These are phyloP conservation scores for Dichetophora obliterata DNA, from an alignment of 2,888 invertebrate species.

Conservation along the genomic window DNA sequence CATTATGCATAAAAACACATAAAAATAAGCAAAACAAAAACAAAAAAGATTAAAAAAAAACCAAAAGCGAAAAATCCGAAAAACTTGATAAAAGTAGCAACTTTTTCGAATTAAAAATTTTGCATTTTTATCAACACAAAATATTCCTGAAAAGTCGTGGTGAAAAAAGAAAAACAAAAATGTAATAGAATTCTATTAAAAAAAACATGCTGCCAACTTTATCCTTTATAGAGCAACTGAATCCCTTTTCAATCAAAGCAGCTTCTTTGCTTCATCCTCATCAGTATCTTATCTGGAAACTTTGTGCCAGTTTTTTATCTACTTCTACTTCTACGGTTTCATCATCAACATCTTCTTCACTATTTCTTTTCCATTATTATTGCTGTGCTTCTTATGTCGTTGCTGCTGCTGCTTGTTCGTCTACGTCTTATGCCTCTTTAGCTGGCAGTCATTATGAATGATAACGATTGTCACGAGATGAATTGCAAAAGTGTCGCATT, in stretches of 20 bases:
- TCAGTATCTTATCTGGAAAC: background rate
- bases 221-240: background rate
- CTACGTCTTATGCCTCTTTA: background rate
- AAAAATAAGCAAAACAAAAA: too few relatives aligned
- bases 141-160: background rate
- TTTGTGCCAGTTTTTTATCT: constrained; percentile 9
- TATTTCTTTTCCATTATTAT: background rate
- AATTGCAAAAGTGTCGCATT: constrained; percentile 32
- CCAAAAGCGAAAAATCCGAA: too few relatives aligned
- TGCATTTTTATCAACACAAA: background rate
- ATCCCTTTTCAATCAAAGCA: constrained; percentile 26
- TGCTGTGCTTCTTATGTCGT: background rate
- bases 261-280: background rate
- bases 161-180: background rate
- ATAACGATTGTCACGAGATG: constrained; percentile 42
- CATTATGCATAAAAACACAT: too few relatives aligned
- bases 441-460: constrained; percentile 38
- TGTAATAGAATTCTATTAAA: background rate
- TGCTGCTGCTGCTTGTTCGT: constrained; percentile 13
- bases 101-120: background rate
- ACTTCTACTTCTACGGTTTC: background rate
- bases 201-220: background rate
- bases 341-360: constrained; percentile 3
- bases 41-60: too few relatives aligned
- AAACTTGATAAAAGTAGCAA: background rate